Percentiles rank a stretch among this genome's conserved stretches.
phyloP scores from a whole-genome alignment of 2,888 invertebrate species.

The Hypselothyrea guttata region DNA sequence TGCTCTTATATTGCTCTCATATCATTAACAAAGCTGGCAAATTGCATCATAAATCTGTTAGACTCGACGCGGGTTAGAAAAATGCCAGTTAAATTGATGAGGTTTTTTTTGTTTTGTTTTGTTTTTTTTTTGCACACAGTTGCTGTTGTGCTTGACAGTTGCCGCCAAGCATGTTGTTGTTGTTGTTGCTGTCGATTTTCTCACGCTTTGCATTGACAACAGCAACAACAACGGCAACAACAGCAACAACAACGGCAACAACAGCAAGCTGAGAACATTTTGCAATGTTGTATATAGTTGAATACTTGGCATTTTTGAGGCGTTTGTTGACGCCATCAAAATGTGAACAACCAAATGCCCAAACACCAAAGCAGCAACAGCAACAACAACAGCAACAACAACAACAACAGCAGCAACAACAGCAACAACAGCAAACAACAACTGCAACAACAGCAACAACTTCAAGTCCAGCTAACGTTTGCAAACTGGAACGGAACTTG shows the following conservation, averaged over 20 bases:
- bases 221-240: conserved; percentile 33
- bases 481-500: conserved; percentile 72
- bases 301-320: conserved; percentile 57
- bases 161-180: conserved; percentile 28
- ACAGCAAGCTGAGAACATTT: conserved; percentile 61
- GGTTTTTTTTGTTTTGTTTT: conserved; percentile 8
- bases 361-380: conserved; percentile 15
- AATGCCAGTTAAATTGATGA: conserved; percentile 53
- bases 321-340: conserved; percentile 47
- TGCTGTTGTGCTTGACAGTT: conserved; percentile 31
- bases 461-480: conserved; percentile 34
- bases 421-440: conserved; percentile 13
- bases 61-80: conserved; percentile 21
- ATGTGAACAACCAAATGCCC: conserved; percentile 15
- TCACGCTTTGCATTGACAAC: conserved; percentile 73
- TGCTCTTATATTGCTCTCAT: neutral
- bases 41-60: conserved; percentile 30
- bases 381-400: conserved; percentile 10
- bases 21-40: conserved; percentile 13
- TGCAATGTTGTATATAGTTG: conserved; percentile 63
- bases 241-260: conserved; percentile 23
- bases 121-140: too few relatives aligned
- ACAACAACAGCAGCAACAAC: conserved; percentile 17
- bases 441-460: conserved; percentile 21
- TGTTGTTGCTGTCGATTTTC: conserved; percentile 45